A percentile compares a stretch with the other conserved stretches of the same genome.
These are phyloP conservation scores for Dromiciops gliroides DNA, from an alignment of 2,113 vertebrate species.

Conservation along the genomic window DNA sequence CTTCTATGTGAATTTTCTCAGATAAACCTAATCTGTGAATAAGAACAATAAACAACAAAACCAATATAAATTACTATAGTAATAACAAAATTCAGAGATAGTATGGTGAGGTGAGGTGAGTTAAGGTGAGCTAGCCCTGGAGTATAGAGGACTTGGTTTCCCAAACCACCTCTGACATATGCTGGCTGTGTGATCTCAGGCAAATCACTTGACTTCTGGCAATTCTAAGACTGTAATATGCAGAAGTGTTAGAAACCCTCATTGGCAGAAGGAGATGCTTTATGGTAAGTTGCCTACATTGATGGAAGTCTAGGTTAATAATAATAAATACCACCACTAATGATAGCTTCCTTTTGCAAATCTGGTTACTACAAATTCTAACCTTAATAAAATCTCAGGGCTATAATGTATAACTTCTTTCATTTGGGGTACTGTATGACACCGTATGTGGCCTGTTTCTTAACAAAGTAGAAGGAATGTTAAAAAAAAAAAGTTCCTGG, in stretches of 20 bases:
- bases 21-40: background rate
- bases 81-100: background rate
- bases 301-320: background rate
- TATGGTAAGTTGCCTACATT: background rate
- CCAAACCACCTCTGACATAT: background rate
- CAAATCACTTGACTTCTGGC: background rate
- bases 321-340: background rate
- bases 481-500: slow-evolving; percentile 31
- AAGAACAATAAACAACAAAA: background rate
- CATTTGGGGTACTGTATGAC: background rate
- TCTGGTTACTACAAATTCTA: slow-evolving; percentile 35
- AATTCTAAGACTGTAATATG: background rate
- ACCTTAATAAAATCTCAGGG: slow-evolving; percentile 39
- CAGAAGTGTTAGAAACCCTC: background rate
- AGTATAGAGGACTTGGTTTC: background rate
- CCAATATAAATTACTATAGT: background rate
- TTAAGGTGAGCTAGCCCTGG: background rate
- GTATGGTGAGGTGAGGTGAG: background rate
- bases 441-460: background rate
- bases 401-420: background rate
- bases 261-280: background rate
- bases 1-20: background rate
- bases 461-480: background rate
- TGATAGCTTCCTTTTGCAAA: background rate
- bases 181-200: background rate